Conservation (phyloP, 2,888 invertebrate species). For the Deilephila porcellus region DNA sequence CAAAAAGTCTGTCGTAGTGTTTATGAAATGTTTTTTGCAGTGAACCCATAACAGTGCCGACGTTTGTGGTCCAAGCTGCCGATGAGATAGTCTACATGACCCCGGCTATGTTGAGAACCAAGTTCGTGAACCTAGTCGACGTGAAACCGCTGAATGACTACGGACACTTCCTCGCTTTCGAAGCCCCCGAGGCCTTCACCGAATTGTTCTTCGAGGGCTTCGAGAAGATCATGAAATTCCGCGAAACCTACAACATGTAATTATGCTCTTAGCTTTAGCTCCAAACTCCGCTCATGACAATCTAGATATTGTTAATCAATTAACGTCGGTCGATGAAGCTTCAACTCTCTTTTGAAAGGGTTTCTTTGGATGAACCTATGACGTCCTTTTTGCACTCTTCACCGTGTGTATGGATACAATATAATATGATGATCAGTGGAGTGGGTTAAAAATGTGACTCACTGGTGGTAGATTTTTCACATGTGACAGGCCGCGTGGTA, state of each 20-base stretch:
- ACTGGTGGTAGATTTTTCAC: too few relatives aligned
- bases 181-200: neutral
- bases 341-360: too few relatives aligned
- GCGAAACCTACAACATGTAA: neutral
- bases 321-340: too few relatives aligned
- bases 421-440: too few relatives aligned
- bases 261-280: neutral
- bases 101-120: neutral
- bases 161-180: constrained; percentile 1
- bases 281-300: neutral
- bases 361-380: too few relatives aligned
- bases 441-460: too few relatives aligned
- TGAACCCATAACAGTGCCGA: neutral
- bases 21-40: neutral
- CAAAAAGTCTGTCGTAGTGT: neutral
- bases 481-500: too few relatives aligned
- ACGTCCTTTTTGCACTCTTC: too few relatives aligned
- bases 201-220: neutral
- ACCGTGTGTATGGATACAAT: too few relatives aligned
- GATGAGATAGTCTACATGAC: neutral
- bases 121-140: neutral
- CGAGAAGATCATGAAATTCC: neutral
- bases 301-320: too few relatives aligned
- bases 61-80: neutral
- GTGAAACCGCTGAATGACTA: neutral